Evolutionary conservation across 2,797 vertebrate species (phyloP).

Genomic region (Denticeps clupeoides): DNA sequence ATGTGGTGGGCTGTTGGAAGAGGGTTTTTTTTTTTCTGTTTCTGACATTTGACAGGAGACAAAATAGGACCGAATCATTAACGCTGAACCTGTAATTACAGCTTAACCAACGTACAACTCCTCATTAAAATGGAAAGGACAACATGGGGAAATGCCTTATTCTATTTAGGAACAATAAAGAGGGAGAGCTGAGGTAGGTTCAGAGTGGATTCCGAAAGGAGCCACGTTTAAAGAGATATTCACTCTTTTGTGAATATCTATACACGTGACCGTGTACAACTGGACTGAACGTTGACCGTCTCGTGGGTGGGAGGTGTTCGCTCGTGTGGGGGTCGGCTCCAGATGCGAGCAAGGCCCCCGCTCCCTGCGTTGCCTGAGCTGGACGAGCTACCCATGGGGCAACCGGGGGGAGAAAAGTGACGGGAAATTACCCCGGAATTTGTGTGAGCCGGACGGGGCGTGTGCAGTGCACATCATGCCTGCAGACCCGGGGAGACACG

Average conservation of each 20-base stretch:
- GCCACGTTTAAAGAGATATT: too few relatives aligned
- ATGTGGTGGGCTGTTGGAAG: background rate
- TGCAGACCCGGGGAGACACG: too few relatives aligned
- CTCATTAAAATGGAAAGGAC: background rate
- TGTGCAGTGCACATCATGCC: too few relatives aligned
- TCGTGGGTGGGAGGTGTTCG: conserved; percentile 4
- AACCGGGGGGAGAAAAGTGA: conserved; percentile 15
- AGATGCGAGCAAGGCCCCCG: background rate
- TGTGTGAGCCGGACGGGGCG: background rate
- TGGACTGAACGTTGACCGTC: too few relatives aligned
- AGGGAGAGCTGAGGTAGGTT: background rate
- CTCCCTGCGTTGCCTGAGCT: conserved; percentile 4
- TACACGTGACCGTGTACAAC: background rate
- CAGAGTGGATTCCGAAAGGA: too few relatives aligned
- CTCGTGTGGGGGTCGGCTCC: conserved; percentile 2
- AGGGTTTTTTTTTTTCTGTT: conserved; percentile 1
- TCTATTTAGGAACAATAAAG: background rate
- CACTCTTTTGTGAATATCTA: background rate
- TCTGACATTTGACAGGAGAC: too few relatives aligned
- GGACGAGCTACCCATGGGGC: conserved; percentile 7
- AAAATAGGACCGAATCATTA: background rate
- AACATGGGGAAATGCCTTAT: background rate
- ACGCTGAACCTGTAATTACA: conserved; percentile 4
- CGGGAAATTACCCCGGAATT: conserved; percentile 20
- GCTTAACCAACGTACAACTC: conserved; percentile 1